Evolutionary conservation across 1,140 invertebrate genomes (phyloP).

Genomic region (Luehdorfia chinensis): DNA sequence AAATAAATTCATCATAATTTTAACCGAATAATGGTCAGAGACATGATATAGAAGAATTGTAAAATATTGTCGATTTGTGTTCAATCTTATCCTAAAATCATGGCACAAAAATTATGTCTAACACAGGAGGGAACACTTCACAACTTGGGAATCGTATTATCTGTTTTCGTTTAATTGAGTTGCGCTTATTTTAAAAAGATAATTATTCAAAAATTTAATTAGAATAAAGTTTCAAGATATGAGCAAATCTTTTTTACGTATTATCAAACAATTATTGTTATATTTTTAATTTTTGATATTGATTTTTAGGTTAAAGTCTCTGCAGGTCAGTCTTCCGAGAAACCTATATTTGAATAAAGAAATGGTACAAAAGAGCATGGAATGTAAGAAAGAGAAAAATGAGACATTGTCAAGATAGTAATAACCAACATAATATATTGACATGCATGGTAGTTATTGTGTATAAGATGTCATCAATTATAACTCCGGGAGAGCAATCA

Average conservation of each 20-base stretch:
- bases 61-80: conserved; percentile 69
- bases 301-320: conserved; percentile 33
- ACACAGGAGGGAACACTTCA: conserved; percentile 68
- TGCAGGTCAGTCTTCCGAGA: conserved; percentile 65
- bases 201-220: background rate
- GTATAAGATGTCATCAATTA: conserved; percentile 19
- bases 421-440: conserved; percentile 34
- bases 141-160: conserved; percentile 46
- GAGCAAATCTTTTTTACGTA: conserved; percentile 66
- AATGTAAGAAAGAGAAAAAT: conserved; percentile 51
- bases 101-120: conserved; percentile 71
- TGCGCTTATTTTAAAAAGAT: conserved; percentile 8
- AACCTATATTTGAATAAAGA: conserved; percentile 55
- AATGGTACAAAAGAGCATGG: conserved; percentile 51
- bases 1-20: background rate
- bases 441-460: conserved; percentile 18
- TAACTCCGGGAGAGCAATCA: conserved; percentile 50
- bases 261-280: conserved; percentile 40
- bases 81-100: conserved; percentile 62
- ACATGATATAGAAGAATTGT: conserved; percentile 29
- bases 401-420: conserved; percentile 28
- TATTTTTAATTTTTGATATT: conserved; percentile 34
- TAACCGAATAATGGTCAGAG: conserved; percentile 4
- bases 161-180: conserved; percentile 19
- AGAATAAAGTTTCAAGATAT: conserved; percentile 37